Evolutionary conservation across 2,113 vertebrate species (phyloP).

Genomic region (Plecotus auritus): DNA sequence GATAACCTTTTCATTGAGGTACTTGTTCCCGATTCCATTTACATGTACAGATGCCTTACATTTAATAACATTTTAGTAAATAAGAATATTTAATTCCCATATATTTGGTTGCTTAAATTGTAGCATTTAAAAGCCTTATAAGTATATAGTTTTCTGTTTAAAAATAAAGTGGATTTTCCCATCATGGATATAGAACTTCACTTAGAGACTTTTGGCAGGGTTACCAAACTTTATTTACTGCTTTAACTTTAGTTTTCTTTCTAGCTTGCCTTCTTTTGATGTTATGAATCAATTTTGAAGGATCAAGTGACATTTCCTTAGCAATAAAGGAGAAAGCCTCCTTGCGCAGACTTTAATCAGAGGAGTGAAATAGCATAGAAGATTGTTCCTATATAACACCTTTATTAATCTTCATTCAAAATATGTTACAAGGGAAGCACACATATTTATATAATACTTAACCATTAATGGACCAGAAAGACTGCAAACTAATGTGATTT

Average conservation of each 20-base stretch:
- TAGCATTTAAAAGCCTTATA: not conserved
- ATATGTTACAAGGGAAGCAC: not conserved
- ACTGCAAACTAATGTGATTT: not conserved
- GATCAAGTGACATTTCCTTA: slow-evolving; percentile 58
- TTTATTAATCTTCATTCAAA: slow-evolving; percentile 39
- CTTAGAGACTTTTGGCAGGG: slow-evolving; percentile 2
- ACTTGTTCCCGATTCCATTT: not conserved
- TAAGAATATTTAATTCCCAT: not conserved
- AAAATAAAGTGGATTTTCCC: not conserved
- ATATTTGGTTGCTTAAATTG: not conserved
- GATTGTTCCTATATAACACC: not conserved
- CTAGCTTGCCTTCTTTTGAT: slow-evolving; percentile 56
- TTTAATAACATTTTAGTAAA: slow-evolving; percentile 1
- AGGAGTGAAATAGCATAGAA: not conserved
- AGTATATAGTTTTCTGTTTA: not conserved
- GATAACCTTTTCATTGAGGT: not conserved
- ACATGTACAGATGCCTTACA: not conserved
- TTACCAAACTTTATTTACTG: slow-evolving; percentile 36
- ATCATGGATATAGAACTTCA: not conserved
- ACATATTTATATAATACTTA: slow-evolving; percentile 24
- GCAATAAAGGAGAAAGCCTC: slow-evolving; percentile 35
- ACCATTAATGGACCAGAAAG: not conserved
- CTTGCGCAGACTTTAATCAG: slow-evolving; percentile 29
- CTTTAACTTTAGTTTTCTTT: slow-evolving; percentile 51
- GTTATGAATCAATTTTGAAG: slow-evolving; percentile 62